phyloP scores from a whole-genome alignment of 2,113 vertebrate genomes.

The Dipodomys ordii region DNA sequence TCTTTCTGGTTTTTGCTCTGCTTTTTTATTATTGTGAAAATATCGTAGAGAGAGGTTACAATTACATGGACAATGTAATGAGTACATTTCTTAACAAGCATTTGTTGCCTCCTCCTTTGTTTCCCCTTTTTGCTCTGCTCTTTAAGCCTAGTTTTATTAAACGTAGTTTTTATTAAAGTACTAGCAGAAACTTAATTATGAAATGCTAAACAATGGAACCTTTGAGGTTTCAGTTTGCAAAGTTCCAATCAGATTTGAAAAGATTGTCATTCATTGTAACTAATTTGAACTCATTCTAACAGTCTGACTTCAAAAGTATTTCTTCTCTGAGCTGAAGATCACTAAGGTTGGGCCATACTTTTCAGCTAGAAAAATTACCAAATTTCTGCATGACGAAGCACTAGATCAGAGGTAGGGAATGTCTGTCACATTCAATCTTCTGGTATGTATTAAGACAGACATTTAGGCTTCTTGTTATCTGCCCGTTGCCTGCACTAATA shows the following conservation, averaged over 20 bases:
- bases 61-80: too few species aligned
- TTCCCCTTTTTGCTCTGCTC: not conserved
- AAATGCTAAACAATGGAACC: slow-evolving; percentile 49
- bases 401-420: slow-evolving; percentile 10
- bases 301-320: not conserved
- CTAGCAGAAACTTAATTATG: not conserved
- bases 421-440: not conserved
- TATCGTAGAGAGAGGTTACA: too few species aligned
- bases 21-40: not conserved
- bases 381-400: not conserved
- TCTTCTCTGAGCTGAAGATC: not conserved
- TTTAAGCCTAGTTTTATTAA: slow-evolving; percentile 30
- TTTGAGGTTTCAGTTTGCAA: slow-evolving; percentile 10
- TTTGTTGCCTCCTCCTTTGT: too few species aligned
- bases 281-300: slow-evolving; percentile 45
- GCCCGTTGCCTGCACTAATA: too few species aligned
- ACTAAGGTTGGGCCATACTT: not conserved
- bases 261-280: not conserved
- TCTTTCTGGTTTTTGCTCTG: not conserved
- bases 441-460: too few species aligned
- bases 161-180: slow-evolving; percentile 29
- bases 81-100: too few species aligned
- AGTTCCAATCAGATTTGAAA: slow-evolving; percentile 44
- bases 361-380: not conserved
- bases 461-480: too few species aligned